phyloP scores from a whole-genome alignment of 2,888 invertebrate genomes.

The Tetranychus truncatus region DNA sequence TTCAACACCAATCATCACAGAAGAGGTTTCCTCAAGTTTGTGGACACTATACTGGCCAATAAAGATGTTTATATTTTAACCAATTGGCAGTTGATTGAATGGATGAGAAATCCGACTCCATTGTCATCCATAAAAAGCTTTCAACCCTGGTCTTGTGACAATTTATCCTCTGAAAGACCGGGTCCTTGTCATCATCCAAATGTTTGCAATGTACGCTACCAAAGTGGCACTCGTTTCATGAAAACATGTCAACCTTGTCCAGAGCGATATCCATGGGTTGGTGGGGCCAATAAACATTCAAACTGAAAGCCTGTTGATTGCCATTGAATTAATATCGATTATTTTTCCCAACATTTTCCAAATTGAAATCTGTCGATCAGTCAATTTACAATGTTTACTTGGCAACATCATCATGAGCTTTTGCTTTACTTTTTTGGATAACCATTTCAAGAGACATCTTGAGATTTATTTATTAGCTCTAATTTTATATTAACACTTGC shows the following conservation, averaged over 20 bases:
- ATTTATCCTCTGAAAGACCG: constrained; percentile 49
- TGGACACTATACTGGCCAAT: constrained; percentile 42
- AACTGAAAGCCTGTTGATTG: not conserved
- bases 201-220: constrained; percentile 81
- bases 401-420: too few relatives aligned
- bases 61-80: constrained; percentile 76
- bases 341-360: too few relatives aligned
- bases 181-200: constrained; percentile 76
- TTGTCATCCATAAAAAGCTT: constrained; percentile 57
- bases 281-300: constrained; percentile 30
- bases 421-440: too few relatives aligned
- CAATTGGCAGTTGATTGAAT: constrained; percentile 81
- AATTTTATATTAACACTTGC: too few relatives aligned
- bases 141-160: constrained; percentile 62
- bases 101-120: constrained; percentile 81
- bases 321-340: not conserved
- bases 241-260: constrained; percentile 85
- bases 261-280: constrained; percentile 74
- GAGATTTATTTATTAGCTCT: too few relatives aligned
- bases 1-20: constrained; percentile 85
- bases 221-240: constrained; percentile 50
- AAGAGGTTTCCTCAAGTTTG: constrained; percentile 76
- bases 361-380: too few relatives aligned
- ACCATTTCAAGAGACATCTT: too few relatives aligned
- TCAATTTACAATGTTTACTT: too few relatives aligned